Base-by-base conservation (phyloP, 1,140 invertebrate genomes). In the Drosophila sechellia region DNA sequence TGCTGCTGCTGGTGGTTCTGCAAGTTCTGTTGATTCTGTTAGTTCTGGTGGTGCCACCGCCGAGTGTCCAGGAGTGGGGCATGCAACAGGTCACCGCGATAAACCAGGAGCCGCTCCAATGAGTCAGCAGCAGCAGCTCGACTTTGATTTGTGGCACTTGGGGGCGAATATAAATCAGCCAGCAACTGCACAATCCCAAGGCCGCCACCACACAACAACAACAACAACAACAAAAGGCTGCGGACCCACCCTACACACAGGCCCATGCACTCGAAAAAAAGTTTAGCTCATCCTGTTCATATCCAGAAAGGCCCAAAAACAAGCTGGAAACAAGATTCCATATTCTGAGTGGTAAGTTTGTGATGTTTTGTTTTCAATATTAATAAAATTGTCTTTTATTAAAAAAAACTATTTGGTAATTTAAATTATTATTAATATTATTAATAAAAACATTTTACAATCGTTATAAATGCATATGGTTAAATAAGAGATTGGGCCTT, bases 81-180 rank as follows among this genome's bases (percentile, higher is more conserved):
- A 46, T 46, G 43, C 71, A 66, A 72, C 76, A 72, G 80, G 71
- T 84, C 55, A 45, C 50, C 20, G 66, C 46, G 35, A 40, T 22
- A 25, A 37, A 63, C 42, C 75, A 55, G 50, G 59, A 77, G 34
- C 43, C 37, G 20, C 22, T 22, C 39, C 31, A 64, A 22, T 85
- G 83, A 85, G 54, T 85, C 83, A 79, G 83, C 25, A 0, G 17
- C 46, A 34, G 39, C 59, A 55, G 46, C 43, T 73, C 80, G 78
- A 72, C 83, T 87, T 89, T 87, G 84, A 87, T 87, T 87, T 87
- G 79, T 87, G 56, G 83, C 48, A 70, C 60, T 34, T 43, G 48
- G 46, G 54, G 42, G 55, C 52, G 68, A 37, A 50, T 48, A 86
- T 85, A 85, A 85, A 85, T 80, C 77, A 77, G 68, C 31, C 52